phyloP scores from a whole-genome alignment of 2,888 invertebrate genomes.

The Mythimna impura region DNA sequence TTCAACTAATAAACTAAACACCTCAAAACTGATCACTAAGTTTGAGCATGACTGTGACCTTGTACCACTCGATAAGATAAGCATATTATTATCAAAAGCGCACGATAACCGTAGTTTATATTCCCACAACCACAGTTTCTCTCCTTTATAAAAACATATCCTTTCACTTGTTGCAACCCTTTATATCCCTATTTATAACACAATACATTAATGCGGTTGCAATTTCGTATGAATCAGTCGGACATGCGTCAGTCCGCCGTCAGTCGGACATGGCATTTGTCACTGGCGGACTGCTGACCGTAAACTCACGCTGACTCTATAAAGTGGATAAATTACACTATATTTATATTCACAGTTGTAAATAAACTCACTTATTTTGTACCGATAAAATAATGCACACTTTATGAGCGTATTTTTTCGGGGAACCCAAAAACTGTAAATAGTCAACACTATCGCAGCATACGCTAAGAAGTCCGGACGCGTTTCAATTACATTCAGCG shows the following conservation, averaged over 20 bases:
- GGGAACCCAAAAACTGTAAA: conserved; percentile 39
- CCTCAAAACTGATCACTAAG: conserved; percentile 31
- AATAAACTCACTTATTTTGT: conserved; percentile 51
- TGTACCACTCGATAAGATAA: conserved; percentile 58
- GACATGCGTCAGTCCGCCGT: conserved; percentile 65
- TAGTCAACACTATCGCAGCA: conserved; percentile 44
- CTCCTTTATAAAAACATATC: conserved; percentile 48
- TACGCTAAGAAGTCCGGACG: conserved; percentile 40
- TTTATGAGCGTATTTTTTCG: conserved; percentile 38
- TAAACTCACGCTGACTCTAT: conserved; percentile 44
- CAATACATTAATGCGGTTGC: conserved; percentile 62
- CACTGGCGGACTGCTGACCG: conserved; percentile 54
- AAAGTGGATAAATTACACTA: conserved; percentile 57
- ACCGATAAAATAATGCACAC: conserved; percentile 42
- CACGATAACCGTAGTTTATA: conserved; percentile 32
- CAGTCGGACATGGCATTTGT: conserved; percentile 59
- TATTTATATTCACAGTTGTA: conserved; percentile 52
- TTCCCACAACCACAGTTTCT: conserved; percentile 23
- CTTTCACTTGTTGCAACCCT: conserved; percentile 62
- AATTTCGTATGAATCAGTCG: conserved; percentile 63
- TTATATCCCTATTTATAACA: conserved; percentile 61
- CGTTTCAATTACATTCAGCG: conserved; percentile 46
- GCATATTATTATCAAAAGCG: conserved; percentile 57
- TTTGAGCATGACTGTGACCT: conserved; percentile 54
- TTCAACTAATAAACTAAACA: conserved; percentile 20